Evolutionary conservation across 2,888 invertebrate species (phyloP).

Genomic region (Agriopis aurantiaria): DNA sequence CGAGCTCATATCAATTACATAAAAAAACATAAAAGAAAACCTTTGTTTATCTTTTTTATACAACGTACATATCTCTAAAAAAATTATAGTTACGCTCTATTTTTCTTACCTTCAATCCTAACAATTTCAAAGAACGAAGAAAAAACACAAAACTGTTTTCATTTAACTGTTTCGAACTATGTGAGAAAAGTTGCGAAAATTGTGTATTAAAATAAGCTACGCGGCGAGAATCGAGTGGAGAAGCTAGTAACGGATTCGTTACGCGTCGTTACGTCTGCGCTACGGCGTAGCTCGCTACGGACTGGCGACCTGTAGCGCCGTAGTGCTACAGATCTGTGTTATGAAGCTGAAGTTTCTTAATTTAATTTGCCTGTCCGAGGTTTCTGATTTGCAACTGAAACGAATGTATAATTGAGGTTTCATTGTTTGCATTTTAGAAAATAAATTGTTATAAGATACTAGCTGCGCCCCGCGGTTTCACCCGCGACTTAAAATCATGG

Average conservation of each 20-base stretch:
- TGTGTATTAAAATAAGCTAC: not conserved
- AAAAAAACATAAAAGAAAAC: conserved; percentile 22
- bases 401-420: conserved; percentile 1
- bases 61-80: too few species aligned
- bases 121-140: not conserved
- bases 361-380: conserved; percentile 1
- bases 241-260: conserved; percentile 5
- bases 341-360: conserved; percentile 5
- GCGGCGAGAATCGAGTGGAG: conserved; percentile 5
- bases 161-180: not conserved
- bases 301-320: conserved; percentile 69
- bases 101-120: conserved; percentile 24
- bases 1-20: conserved; percentile 20
- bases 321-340: conserved; percentile 39
- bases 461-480: too few species aligned
- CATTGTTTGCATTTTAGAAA: not conserved
- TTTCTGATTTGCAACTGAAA: conserved; percentile 2
- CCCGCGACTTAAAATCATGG: too few species aligned
- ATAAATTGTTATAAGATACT: not conserved
- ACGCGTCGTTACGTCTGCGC: conserved; percentile 50
- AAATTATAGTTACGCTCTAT: not conserved
- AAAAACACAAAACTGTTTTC: conserved; percentile 8
- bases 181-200: conserved; percentile 6
- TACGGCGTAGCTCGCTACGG: conserved; percentile 66
- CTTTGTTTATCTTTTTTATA: not conserved